Evolutionary conservation across 2,797 vertebrate species (phyloP), one percentile per base, ranked within the genome.

Genomic region (Thunnus albacares): DNA sequence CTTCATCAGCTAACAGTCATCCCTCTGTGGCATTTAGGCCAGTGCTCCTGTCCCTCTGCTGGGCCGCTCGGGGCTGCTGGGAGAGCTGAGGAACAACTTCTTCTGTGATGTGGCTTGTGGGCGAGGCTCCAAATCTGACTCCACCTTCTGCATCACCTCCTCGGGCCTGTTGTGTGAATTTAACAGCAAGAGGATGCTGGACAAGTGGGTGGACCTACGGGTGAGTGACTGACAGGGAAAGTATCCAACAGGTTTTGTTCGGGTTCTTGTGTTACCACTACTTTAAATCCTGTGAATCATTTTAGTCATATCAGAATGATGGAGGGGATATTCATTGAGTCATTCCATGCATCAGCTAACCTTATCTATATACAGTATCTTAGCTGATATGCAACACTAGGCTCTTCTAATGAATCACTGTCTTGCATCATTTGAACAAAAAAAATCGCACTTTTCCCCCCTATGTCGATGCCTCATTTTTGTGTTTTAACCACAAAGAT

Each of bases 141-240:
- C 97, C 92, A 97, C 96, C 49, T 99, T 98, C 94, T 98, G 97
- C 89, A 96, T 99, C 88, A 98, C 97, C 0, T 97, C 96, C 33
- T 97, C 97, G 0, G 97, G 98, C 15, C 93, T 99, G 63, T 92
- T 99, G 71, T 99, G 98, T 70, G 97, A 98, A 93, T 97, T 99
- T 86, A 98, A 97, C 80, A 93, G 96, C 71, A 96, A 94, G 77
- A 96, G 98, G 90, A 95, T 97, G 80, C 94, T 99, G 91, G 98
- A 99, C 90, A 98, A 97, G 81, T 99, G 98, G 98, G 97, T 99
- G 88, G 97, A 98, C 86, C 93, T 99, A 2, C 95, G 92, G 95
- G 94, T 94, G 82, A 92, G 93, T 82, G 20, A 79, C 47, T 55
- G 45, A 58, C 5, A 15, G 59, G 20, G 55, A 26, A 55, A 6